Conservation (phyloP, 2,797 vertebrate genomes). For the Oryzias sinensis region DNA sequence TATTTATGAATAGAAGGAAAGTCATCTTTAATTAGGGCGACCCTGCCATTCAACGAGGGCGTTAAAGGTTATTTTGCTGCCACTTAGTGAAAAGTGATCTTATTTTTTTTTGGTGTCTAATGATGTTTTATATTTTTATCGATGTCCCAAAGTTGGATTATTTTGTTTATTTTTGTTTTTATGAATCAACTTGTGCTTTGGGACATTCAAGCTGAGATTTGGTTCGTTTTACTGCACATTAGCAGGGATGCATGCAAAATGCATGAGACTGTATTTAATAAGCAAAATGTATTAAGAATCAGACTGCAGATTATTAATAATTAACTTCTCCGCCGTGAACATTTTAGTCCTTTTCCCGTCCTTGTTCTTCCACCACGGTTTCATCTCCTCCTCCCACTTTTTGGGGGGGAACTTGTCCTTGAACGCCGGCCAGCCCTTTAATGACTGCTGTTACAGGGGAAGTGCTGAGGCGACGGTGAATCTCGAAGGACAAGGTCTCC, state of each 20-base stretch:
- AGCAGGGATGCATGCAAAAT: no score
- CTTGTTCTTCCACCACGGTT: neutral
- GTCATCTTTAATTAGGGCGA: constrained; percentile 49
- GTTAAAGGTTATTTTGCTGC: constrained; percentile 19
- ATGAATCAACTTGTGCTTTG: no score
- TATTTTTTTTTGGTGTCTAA: no score
- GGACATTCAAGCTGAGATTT: no score
- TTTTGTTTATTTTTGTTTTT: no score
- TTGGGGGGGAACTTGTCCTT: constrained; percentile 26
- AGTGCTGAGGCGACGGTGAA: constrained; percentile 22
- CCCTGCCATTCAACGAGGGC: constrained; percentile 44
- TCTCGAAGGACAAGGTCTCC: constrained; percentile 23
- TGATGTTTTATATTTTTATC: no score
- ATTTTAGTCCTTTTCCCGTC: neutral
- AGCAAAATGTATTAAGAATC: no score
- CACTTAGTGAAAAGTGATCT: no score
- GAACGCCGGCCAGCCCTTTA: constrained; percentile 11
- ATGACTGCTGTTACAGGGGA: constrained; percentile 14
- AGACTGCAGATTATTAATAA: no score
- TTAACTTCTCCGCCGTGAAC: neutral
- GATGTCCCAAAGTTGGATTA: no score
- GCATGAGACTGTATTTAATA: no score
- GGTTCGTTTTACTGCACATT: no score
- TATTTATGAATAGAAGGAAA: constrained; percentile 67
- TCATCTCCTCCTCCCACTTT: constrained; percentile 6